These are phyloP conservation scores for Junco hyemalis DNA, from an alignment of 2,113 vertebrate species.

Conservation along the genomic window DNA sequence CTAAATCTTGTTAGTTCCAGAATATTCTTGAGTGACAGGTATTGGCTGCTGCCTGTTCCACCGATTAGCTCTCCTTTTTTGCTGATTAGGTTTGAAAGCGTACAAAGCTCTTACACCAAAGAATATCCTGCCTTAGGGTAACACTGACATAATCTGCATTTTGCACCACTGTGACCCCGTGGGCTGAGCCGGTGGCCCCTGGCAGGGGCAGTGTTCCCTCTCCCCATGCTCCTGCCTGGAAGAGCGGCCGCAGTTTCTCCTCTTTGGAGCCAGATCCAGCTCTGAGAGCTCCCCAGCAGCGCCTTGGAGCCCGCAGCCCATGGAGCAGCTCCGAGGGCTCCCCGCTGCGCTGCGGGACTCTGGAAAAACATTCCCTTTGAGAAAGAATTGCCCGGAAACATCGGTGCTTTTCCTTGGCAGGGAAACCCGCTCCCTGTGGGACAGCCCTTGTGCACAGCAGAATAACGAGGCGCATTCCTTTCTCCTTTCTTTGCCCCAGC, in stretches of 20 bases:
- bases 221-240: not conserved
- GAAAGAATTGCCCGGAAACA: not conserved
- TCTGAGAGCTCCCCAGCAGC: not conserved
- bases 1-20: not conserved
- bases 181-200: not conserved
- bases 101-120: not conserved
- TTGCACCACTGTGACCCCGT: not conserved
- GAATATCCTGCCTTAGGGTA: not conserved
- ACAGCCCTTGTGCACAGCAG: not conserved
- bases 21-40: not conserved
- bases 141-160: not conserved
- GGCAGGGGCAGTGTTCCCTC: accelerated
- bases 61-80: not conserved
- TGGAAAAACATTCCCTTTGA: not conserved
- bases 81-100: not conserved
- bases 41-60: not conserved
- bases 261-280: not conserved
- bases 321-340: not conserved
- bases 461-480: not conserved
- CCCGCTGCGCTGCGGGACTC: not conserved
- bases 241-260: accelerated
- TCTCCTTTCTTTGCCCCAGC: not conserved
- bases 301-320: not conserved
- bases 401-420: not conserved
- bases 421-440: not conserved